Evolutionary conservation across 1,140 invertebrate species (phyloP).

Genomic region (Aphelenchoides avenae): DNA sequence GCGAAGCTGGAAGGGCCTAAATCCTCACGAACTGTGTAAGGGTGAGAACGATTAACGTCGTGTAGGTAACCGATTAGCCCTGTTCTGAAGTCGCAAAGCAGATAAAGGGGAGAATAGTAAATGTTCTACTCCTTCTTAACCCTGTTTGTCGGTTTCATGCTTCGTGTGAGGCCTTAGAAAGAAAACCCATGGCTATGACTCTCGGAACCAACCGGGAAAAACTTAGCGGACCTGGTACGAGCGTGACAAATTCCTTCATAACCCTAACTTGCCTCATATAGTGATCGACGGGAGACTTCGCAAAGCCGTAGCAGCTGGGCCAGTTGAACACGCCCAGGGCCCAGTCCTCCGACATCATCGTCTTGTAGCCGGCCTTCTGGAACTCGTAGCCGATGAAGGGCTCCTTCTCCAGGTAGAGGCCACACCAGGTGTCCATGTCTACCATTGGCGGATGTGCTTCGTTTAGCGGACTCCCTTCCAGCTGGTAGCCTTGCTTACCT

Average conservation of each 20-base stretch:
- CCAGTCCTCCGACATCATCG: slow-evolving; percentile 11
- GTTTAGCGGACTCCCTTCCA: slow-evolving; percentile 1
- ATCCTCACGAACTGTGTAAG: not conserved
- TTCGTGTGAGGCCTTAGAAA: not conserved
- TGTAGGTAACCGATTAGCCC: not conserved
- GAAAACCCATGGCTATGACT: no score
- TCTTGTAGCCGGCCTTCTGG: slow-evolving; percentile 6
- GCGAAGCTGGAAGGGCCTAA: slow-evolving; percentile 7
- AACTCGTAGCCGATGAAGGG: not conserved
- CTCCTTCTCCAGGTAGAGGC: not conserved
- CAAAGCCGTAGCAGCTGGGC: slow-evolving; percentile 14
- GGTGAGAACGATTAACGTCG: no score
- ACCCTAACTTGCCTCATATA: slow-evolving; percentile 19
- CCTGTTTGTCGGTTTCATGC: not conserved
- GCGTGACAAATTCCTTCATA: no score
- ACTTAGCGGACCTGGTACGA: no score
- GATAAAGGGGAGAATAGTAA: not conserved
- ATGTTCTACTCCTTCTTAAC: not conserved
- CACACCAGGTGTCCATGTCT: not conserved
- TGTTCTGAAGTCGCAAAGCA: no score
- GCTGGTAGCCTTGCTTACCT: not conserved
- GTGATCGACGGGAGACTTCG: slow-evolving; percentile 12
- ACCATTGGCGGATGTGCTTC: not conserved
- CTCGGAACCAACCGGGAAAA: no score
- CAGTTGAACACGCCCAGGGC: slow-evolving; percentile 11